Base-by-base conservation (phyloP, 1,140 invertebrate species). In the Magallana gigas region DNA sequence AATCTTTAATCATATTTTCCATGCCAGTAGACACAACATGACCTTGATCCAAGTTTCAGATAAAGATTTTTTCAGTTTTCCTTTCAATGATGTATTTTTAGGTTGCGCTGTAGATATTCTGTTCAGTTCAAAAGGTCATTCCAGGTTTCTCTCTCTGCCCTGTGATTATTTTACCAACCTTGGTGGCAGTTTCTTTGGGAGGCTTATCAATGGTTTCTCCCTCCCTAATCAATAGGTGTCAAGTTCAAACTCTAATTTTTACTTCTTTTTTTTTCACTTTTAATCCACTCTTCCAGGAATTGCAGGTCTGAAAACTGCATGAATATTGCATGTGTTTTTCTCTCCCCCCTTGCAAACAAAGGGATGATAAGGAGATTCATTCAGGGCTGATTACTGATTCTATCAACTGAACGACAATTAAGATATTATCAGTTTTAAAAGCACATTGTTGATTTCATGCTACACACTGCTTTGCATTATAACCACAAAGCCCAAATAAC, bases 391-490 rank as follows among this genome's bases (percentile, higher is more conserved):
- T 76, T 76, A 29, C 68, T 29, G 68, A 76, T 76, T 76, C 68
- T 76, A 76, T 76, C 68, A 76, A 29, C 68, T 76, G 68, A 76
- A 76, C 23, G 68, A 29, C 68, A 76, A 76, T 76, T 76, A 76
- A 76, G 68, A 76, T 76, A 76, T 36, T 76, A 76, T 76, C 68
- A 36, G 68, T 29, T 48, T 76, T 29, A 76, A 76, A 76, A 76
- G 68, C 68, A 76, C 68, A 76, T 76, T 76, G 68, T 76, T 76
- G 68, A 76, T 76, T 76, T 76, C 68, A 76, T 76, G 68, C 68
- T 76, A 76, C 68, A 76, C 68, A 29, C 68, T 76, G 68, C 68
- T 29, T 48, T 76, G 23, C 68, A 76, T 76, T 76, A 11, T 76
- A 76, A 76, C 68, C 68, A 76, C 68, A 76, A 76, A 76, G 68